A percentile compares a stretch with the other conserved stretches of the same genome.
These are phyloP conservation scores for Eudyptes chrysolophus DNA, from an alignment of 2,113 vertebrate species.

Conservation along the genomic window DNA sequence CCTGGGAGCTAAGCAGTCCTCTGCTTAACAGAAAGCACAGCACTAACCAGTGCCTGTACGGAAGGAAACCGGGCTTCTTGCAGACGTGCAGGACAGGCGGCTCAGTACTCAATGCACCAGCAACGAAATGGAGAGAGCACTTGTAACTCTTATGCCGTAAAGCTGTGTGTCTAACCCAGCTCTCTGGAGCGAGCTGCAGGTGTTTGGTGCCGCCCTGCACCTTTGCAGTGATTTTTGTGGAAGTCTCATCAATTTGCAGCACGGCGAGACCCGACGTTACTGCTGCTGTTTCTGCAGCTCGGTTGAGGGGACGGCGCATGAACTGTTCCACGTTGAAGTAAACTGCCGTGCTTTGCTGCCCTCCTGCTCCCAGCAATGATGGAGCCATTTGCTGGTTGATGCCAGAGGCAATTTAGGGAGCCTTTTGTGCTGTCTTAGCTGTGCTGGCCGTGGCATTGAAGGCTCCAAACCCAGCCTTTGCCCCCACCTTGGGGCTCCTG, in stretches of 20 bases:
- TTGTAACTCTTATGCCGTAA: not conserved
- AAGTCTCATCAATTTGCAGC: not conserved
- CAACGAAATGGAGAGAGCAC: not conserved
- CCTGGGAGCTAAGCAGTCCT: not conserved
- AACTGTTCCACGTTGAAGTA: not conserved
- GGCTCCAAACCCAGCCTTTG: not conserved
- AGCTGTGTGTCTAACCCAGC: fast-evolving
- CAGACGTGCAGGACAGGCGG: not conserved
- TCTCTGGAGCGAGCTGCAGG: fast-evolving
- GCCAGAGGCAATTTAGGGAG: not conserved
- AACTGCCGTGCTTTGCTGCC: not conserved
- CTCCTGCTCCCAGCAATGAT: not conserved
- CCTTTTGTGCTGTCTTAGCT: not conserved
- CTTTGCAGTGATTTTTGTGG: not conserved
- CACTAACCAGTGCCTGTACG: no score
- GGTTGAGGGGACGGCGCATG: not conserved
- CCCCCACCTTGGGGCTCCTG: not conserved
- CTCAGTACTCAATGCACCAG: not conserved
- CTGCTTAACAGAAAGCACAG: not conserved
- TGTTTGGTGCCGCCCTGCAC: no score
- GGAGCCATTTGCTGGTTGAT: not conserved
- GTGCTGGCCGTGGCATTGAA: not conserved
- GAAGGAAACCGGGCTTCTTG: not conserved
- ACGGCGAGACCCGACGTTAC: fast-evolving
- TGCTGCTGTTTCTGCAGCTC: not conserved